Conservation (phyloP, 2,113 vertebrate species). For the Caranx melampygus region DNA sequence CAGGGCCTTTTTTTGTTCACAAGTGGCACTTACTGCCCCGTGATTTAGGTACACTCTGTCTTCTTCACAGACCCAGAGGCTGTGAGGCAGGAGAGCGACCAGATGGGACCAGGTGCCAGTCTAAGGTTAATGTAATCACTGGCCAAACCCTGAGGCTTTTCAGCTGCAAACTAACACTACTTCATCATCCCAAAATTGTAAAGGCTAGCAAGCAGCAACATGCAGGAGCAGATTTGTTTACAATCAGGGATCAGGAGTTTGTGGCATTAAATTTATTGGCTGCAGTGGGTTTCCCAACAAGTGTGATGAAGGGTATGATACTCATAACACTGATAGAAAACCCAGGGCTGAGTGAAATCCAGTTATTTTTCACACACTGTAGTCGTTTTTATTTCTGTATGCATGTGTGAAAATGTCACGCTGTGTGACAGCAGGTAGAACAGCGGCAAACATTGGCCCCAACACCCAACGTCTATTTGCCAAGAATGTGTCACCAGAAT, state of each 20-base stretch:
- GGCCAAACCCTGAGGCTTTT: slow-evolving; percentile 17
- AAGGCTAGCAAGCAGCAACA: neutral
- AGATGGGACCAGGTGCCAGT: slow-evolving; percentile 53
- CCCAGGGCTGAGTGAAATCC: neutral
- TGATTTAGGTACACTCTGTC: slow-evolving; percentile 18
- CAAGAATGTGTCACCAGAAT: slow-evolving; percentile 55
- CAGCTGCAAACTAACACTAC: slow-evolving; percentile 27
- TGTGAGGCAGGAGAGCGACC: slow-evolving; percentile 29
- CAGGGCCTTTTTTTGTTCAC: slow-evolving; percentile 5
- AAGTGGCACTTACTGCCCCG: slow-evolving; percentile 2
- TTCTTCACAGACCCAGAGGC: slow-evolving; percentile 29
- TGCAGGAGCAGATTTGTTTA: neutral
- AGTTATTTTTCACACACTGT: neutral
- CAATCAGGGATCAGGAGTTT: neutral
- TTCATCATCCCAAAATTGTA: slow-evolving; percentile 12
- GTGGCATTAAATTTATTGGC: neutral
- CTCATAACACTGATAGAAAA: neutral
- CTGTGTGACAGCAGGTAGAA: slow-evolving; percentile 10
- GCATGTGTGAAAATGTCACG: slow-evolving; percentile 18
- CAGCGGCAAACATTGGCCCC: slow-evolving; percentile 40
- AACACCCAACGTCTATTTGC: slow-evolving; percentile 41
- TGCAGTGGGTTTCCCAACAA: slow-evolving; percentile 3
- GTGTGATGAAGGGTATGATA: neutral
- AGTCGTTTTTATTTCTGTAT: neutral
- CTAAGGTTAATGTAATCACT: slow-evolving; percentile 67